phyloP scores from a whole-genome alignment of 2,888 invertebrate genomes.

The Serrognathus titanus region DNA sequence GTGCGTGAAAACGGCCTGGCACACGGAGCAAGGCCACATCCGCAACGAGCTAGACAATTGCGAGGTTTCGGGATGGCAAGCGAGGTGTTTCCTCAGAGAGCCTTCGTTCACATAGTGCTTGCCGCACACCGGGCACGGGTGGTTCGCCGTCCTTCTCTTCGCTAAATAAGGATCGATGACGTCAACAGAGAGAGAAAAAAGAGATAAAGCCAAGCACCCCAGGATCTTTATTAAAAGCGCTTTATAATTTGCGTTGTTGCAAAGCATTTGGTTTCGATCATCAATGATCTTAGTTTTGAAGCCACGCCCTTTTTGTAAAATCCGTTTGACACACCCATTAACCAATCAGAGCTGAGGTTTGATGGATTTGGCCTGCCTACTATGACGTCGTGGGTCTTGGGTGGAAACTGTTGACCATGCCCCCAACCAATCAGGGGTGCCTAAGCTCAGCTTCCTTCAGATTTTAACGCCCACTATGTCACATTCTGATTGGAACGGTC shows the following conservation, averaged over 20 bases:
- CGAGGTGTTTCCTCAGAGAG: slow-evolving; percentile 86
- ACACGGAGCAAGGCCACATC: slow-evolving; percentile 96
- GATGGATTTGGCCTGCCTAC: no score
- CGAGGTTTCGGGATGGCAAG: slow-evolving; percentile 88
- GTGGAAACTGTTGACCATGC: no score
- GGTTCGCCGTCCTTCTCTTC: slow-evolving; percentile 90
- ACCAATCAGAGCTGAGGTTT: no score
- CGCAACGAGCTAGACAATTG: slow-evolving; percentile 68
- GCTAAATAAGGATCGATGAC: slow-evolving; percentile 80
- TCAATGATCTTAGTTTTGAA: not conserved
- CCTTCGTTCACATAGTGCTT: slow-evolving; percentile 96
- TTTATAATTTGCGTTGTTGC: slow-evolving; percentile 1
- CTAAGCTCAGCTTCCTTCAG: no score
- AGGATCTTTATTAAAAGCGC: slow-evolving; percentile 37
- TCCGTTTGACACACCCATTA: no score
- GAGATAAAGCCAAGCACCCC: slow-evolving; percentile 51
- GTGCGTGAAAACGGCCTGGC: slow-evolving; percentile 92
- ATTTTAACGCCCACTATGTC: no score
- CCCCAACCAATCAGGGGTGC: no score
- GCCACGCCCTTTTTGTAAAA: no score
- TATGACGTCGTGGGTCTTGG: no score
- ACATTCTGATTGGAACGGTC: no score
- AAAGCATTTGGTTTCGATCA: not conserved
- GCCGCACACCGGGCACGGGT: slow-evolving; percentile 92
- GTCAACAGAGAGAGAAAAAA: slow-evolving; percentile 62